Percentiles rank a stretch among this genome's conserved stretches.
phyloP scores from a whole-genome alignment of 2,113 vertebrate species.

The Sarotherodon lohbergeri region DNA sequence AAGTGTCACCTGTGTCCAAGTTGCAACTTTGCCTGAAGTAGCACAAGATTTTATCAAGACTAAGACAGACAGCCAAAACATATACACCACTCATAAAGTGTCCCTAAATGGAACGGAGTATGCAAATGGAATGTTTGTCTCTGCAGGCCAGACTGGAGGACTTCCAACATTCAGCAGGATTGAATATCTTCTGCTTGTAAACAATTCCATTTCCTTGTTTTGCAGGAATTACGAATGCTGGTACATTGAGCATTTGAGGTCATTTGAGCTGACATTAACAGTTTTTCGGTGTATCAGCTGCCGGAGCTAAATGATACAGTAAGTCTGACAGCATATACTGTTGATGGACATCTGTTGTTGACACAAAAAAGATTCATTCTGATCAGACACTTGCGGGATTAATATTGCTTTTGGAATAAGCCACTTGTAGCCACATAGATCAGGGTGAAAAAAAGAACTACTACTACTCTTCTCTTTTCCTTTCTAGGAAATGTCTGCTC shows the following conservation, averaged over 20 bases:
- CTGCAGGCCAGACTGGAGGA: not conserved
- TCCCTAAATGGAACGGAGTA: not conserved
- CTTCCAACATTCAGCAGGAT: not conserved
- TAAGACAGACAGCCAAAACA: not conserved
- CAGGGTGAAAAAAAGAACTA: not conserved
- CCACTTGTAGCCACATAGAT: not conserved
- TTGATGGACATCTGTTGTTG: not conserved
- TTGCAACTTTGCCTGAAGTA: not conserved
- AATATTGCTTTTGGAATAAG: not conserved
- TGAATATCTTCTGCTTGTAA: not conserved
- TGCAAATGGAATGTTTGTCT: not conserved
- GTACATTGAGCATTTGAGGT: not conserved
- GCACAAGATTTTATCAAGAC: not conserved
- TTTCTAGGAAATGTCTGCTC: not conserved
- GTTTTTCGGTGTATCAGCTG: not conserved
- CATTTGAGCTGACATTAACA: not conserved
- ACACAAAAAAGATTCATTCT: not conserved
- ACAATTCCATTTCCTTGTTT: not conserved
- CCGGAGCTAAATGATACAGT: not conserved
- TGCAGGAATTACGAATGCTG: not conserved
- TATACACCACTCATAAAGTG: not conserved
- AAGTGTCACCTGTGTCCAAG: not conserved
- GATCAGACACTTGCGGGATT: accelerated
- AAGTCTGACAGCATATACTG: not conserved
- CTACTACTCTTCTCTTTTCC: not conserved